Conservation (phyloP, 2,113 vertebrate genomes). For the Platysternon megacephalum region DNA sequence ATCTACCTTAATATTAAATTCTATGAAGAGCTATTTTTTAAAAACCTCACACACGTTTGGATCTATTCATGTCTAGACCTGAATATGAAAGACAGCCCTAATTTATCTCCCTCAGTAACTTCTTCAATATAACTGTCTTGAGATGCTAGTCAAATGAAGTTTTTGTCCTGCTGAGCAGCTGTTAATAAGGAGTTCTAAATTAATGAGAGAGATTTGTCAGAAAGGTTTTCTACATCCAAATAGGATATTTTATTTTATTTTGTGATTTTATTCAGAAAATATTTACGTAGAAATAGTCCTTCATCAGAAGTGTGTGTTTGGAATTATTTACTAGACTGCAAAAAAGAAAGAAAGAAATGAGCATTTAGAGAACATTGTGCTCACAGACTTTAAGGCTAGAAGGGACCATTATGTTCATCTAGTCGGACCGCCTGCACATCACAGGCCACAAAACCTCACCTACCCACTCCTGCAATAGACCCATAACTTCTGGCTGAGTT, state of each 20-base stretch:
- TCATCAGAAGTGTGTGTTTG: slow-evolving; percentile 19
- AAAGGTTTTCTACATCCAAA: slow-evolving; percentile 19
- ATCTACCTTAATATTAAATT: not conserved
- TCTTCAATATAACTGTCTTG: slow-evolving; percentile 1
- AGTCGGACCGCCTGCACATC: not conserved
- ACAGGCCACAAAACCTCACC: not conserved
- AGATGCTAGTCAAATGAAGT: slow-evolving; percentile 48
- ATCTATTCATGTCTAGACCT: slow-evolving; percentile 9
- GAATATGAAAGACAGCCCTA: slow-evolving; percentile 11
- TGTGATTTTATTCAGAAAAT: slow-evolving; percentile 47
- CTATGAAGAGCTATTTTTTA: not conserved
- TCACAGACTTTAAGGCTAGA: slow-evolving; percentile 12
- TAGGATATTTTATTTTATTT: slow-evolving; percentile 30
- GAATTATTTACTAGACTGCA: slow-evolving; percentile 46
- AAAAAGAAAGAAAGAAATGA: slow-evolving; percentile 56
- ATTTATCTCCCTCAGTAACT: not conserved
- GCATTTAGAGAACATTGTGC: slow-evolving; percentile 58
- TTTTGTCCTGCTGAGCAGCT: slow-evolving; percentile 37
- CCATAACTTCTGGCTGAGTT: not conserved
- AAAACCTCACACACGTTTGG: not conserved
- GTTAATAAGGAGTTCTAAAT: slow-evolving; percentile 43
- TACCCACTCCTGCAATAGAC: not conserved
- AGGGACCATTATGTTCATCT: not conserved
- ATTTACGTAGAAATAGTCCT: slow-evolving; percentile 62
- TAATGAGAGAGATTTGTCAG: slow-evolving; percentile 13